Evolutionary conservation across 1,140 invertebrate genomes (phyloP).

Genomic region (Bombus confusus): DNA sequence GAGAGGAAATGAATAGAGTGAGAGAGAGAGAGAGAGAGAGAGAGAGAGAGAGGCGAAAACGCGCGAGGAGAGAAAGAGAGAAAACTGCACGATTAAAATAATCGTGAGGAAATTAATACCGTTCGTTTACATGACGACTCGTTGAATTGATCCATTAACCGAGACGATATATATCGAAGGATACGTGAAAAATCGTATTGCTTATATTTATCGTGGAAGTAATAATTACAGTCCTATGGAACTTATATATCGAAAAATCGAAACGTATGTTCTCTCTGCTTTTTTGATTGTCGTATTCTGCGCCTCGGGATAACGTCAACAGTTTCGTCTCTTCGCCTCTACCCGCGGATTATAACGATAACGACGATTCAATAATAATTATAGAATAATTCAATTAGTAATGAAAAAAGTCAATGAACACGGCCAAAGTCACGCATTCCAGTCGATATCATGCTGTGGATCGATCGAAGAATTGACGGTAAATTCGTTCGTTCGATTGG

Average conservation of each 20-base stretch:
- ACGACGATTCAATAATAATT: neutral
- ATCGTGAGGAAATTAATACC: conserved; percentile 12
- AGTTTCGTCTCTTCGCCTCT: conserved; percentile 32
- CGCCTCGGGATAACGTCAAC: conserved; percentile 8
- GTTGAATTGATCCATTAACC: neutral
- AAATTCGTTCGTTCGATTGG: conserved; percentile 55
- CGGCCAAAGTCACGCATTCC: conserved; percentile 75
- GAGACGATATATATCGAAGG: neutral
- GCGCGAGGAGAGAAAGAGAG: conserved; percentile 29
- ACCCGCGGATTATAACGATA: conserved; percentile 6
- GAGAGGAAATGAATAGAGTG: neutral
- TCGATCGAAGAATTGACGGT: conserved; percentile 42
- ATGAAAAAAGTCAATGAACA: conserved; percentile 74
- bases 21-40: neutral
- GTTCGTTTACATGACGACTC: neutral
- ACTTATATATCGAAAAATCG: conserved; percentile 6
- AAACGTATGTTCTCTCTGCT: neutral
- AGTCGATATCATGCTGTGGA: conserved; percentile 61
- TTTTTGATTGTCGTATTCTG: conserved; percentile 48
- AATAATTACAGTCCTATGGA: neutral
- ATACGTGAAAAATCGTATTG: neutral
- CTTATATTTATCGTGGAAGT: conserved; percentile 19
- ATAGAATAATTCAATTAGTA: conserved; percentile 27
- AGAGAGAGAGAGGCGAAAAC: neutral
- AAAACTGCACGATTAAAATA: neutral